Evolutionary conservation across 2,797 vertebrate genomes (phyloP), one percentile per base, ranked within the genome.

Genomic region (Hybognathus amarus): DNA sequence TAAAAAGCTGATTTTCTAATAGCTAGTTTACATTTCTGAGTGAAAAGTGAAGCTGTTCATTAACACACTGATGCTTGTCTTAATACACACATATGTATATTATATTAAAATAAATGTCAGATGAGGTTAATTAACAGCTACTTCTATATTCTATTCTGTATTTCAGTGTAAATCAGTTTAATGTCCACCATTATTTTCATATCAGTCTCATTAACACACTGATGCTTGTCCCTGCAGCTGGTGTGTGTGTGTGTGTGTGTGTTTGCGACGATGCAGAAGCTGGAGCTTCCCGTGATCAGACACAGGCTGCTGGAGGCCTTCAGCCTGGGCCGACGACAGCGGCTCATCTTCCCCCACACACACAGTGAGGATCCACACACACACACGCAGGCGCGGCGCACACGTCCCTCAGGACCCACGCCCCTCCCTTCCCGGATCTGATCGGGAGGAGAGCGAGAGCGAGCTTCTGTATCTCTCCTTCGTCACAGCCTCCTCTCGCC

Each of bases 331-430:
- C 83, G 12, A 89, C 91, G 87, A 7, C 86, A 87, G n/a, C 84
- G 89, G 86, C 45, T 88, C 87, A 91, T 9, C 89, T 89, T 91
- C 71, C 89, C 90, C 89, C 93, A 86, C 27, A 80, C 89, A 86
- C 90, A 4, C 89, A 89, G 85, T 50, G 88, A 90, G 90, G 91
- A 85, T 90, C 92, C 88, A 91, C 92, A 92, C 92, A 92, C 91
- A 90, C 93, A 91, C 93, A 42, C 45, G 15, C 13, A 4, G 4
- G 4, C 45, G 13, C 45, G 45, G 45, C 45, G 95, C 95, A 94
- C 95, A 94, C 91, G 93, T 94, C 92, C 91, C 93, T 69, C 89
- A 89, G 77, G 92, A 89, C 89, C 91, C 83, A 86, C 83, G 88
- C 85, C 89, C 89, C 47, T 85, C 89, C 85, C 90, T 86, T 10